These are phyloP conservation scores for Meloidogyne hapla DNA, from an alignment of 1,140 invertebrate genomes.

Conservation along the genomic window DNA sequence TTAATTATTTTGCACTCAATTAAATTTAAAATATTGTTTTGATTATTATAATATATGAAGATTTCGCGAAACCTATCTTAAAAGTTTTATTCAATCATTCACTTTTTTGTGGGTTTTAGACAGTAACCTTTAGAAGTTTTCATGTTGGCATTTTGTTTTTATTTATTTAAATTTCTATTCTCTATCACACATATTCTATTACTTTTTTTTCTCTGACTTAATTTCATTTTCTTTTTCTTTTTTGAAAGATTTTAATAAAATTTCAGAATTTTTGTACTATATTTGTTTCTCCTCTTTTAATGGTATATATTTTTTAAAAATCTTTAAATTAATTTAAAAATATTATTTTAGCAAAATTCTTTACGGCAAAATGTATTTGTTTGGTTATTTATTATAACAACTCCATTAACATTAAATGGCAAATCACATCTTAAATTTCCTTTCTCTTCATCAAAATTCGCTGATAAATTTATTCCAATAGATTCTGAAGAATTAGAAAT, in stretches of 20 bases:
- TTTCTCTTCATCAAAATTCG: background rate
- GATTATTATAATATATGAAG: too few relatives aligned
- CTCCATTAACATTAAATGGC: background rate
- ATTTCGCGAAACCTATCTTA: too few relatives aligned
- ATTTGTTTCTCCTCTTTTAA: background rate
- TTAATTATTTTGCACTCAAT: too few relatives aligned
- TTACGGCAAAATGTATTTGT: background rate
- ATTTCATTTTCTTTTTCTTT: too few relatives aligned
- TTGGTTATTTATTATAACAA: background rate
- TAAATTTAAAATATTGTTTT: too few relatives aligned
- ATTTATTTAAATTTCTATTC: too few relatives aligned
- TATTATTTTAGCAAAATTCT: background rate
- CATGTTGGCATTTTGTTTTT: too few relatives aligned
- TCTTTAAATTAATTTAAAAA: background rate
- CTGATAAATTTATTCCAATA: conserved; percentile 15
- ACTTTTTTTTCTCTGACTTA: too few relatives aligned
- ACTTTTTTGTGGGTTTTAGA: too few relatives aligned
- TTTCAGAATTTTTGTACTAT: background rate
- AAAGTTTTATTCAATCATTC: too few relatives aligned
- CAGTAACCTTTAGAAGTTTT: too few relatives aligned
- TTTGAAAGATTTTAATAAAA: background rate
- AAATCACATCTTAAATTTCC: background rate
- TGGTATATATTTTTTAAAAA: background rate
- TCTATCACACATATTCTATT: too few relatives aligned
- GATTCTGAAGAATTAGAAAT: conserved; percentile 39